Percentiles rank a stretch among this genome's conserved stretches.
Evolutionary conservation across 2,113 vertebrate genomes (phyloP).

Genomic region (cat (Felis catus)): F.catus_Fca126_mat1.0 CM031417.1:137821001-137821500

Average conservation of each 20-base stretch:
- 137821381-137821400: background rate
- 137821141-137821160: background rate
- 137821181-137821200: background rate
- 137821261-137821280: background rate
- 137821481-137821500: background rate
- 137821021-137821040: background rate
- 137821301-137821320: background rate
- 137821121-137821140: accelerated
- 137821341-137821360: accelerated
- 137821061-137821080: background rate
- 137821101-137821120: background rate
- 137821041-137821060: background rate
- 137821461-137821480: background rate
- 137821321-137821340: background rate
- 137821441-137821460: background rate
- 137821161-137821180: background rate
- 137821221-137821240: accelerated
- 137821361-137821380: accelerated
- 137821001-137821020: background rate
- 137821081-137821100: background rate
- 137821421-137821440: too few species aligned
- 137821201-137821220: background rate
- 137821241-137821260: background rate
- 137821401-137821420: background rate
- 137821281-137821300: background rate